Base-by-base conservation (phyloP, 1,140 invertebrate species). In the Nixonia krombeini region DNA sequence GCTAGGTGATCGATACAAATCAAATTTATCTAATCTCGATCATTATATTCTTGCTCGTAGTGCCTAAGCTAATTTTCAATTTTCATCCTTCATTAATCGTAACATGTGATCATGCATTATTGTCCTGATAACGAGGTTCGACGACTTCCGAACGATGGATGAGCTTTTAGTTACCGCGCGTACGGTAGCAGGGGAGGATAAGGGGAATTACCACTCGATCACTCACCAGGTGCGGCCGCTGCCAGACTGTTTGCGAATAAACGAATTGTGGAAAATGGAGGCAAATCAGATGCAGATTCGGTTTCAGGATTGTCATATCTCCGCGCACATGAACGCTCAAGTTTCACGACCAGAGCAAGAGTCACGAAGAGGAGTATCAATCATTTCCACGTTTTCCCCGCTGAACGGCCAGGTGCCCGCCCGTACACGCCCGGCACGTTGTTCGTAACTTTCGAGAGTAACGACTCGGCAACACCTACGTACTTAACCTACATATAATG, bases 31-130 rank as follows among this genome's bases (percentile, higher is more conserved):
- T n/a, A n/a, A n/a, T n/a, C n/a, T n/a, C n/a, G n/a, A n/a, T n/a
- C n/a, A n/a, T n/a, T n/a, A n/a, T n/a, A n/a, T n/a, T n/a, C n/a
- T n/a, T n/a, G n/a, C n/a, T n/a, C n/a, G n/a, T n/a, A n/a, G n/a
- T n/a, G n/a, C n/a, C n/a, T n/a, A n/a, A n/a, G n/a, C n/a, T 69
- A 52, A 40, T 29, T 49, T 59, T 68, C 45, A 58, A 44, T 58
- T 62, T 62, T 64, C 57, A 49, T 26, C 16, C n/a, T 58, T 53
- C 56, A 52, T 67, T 76, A 78, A 77, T 78, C 74, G 53, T 50
- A 61, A 57, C 68, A 33, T 70, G 56, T 71, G 73, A 80, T 80
- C 70, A 72, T 23, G 53, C 53, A 57, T 78, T 68, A 67, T 72
- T 73, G 74, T 75, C 70, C 62, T 41, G 13, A 67, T 52, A 63